Conservation (phyloP, 2,113 vertebrate genomes). For the Onychorhynchus coronatus region DNA sequence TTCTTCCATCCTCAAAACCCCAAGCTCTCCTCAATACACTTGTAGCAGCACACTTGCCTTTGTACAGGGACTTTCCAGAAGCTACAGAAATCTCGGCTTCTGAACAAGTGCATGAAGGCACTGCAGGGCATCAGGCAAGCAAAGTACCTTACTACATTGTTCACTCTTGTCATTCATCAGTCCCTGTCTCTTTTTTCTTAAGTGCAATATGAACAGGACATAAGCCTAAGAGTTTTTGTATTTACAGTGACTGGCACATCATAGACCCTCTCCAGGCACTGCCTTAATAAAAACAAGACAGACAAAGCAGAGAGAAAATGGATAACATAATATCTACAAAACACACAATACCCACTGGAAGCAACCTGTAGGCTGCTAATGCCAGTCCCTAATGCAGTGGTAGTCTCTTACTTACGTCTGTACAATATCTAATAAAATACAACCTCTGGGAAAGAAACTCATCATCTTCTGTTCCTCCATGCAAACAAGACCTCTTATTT, state of each 20-base stretch:
- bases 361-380: background rate
- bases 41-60: background rate
- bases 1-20: background rate
- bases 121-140: background rate
- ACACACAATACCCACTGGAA: background rate
- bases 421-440: slow-evolving; percentile 1
- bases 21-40: background rate
- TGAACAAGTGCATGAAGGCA: background rate
- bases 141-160: background rate
- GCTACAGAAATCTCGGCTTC: background rate
- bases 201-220: background rate
- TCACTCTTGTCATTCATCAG: background rate
- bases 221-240: background rate
- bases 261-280: background rate
- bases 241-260: background rate
- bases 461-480: background rate
- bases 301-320: background rate
- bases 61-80: background rate
- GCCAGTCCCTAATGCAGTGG: background rate
- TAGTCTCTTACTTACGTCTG: background rate
- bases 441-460: background rate
- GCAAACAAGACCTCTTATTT: background rate
- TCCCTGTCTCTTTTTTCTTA: background rate
- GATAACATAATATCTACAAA: background rate
- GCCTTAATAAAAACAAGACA: background rate